Conservation (phyloP, 2,797 vertebrate genomes). For the Stomatorhinus walkeri region DNA sequence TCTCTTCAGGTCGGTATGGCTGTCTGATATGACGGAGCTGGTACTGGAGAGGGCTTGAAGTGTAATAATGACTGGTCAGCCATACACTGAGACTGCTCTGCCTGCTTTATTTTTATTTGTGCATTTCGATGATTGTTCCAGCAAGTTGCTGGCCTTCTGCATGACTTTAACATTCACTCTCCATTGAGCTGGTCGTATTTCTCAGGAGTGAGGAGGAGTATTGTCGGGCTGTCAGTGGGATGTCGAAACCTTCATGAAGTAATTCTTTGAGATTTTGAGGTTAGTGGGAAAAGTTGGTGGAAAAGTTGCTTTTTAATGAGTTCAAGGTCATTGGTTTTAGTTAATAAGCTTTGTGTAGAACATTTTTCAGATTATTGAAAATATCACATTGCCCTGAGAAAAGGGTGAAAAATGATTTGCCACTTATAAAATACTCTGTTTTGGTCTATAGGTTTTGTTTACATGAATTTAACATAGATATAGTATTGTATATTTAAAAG, state of each 20-base stretch:
- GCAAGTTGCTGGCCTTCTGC: neutral
- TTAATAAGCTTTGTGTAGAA: neutral
- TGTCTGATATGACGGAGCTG: conserved; percentile 18
- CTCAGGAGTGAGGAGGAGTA: neutral
- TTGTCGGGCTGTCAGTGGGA: neutral
- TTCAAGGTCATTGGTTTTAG: neutral
- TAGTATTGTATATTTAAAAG: neutral
- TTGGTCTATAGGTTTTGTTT: neutral
- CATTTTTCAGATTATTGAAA: neutral
- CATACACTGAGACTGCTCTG: neutral
- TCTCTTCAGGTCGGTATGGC: conserved; percentile 45
- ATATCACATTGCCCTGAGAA: neutral
- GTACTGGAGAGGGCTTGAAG: neutral
- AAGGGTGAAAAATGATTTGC: neutral
- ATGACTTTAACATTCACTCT: conserved; percentile 2
- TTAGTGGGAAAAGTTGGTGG: neutral
- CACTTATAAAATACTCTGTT: neutral
- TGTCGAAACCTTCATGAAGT: neutral
- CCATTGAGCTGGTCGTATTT: neutral
- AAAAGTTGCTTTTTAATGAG: neutral
- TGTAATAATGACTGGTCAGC: conserved; percentile 17
- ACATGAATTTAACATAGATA: neutral
- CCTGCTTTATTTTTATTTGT: neutral
- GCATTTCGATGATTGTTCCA: neutral
- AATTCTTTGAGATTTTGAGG: neutral